Percentiles rank a stretch among this genome's conserved stretches.
Conservation (phyloP, 2,113 vertebrate species). For the Columba janthina region DNA sequence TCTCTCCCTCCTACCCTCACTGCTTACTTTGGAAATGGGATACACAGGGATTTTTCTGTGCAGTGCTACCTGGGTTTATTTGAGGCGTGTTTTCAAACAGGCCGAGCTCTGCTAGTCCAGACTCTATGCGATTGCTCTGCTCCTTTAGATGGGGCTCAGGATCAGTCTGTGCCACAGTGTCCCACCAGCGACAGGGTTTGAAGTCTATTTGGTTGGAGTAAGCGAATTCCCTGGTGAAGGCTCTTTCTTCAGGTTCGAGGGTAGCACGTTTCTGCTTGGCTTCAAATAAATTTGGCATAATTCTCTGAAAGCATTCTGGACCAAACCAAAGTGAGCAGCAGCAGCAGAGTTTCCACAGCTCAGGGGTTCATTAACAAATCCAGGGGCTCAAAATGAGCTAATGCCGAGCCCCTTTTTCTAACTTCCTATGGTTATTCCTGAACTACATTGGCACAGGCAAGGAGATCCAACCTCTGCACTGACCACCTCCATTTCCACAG, state of each 20-base stretch:
- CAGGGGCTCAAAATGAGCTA: background rate
- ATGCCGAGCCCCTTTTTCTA: background rate
- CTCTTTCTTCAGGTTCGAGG: background rate
- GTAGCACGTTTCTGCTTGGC: background rate
- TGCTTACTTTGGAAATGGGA: background rate
- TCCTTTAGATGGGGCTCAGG: background rate
- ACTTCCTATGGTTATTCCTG: background rate
- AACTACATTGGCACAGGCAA: accelerated
- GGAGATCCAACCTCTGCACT: background rate
- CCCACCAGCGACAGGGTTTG: background rate
- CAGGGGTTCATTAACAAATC: accelerated
- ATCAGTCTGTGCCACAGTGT: background rate
- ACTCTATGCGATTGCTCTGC: accelerated
- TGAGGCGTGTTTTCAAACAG: accelerated
- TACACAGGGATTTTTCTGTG: background rate
- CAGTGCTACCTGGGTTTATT: background rate
- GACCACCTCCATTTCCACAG: background rate
- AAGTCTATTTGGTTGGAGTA: background rate
- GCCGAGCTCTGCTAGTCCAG: background rate
- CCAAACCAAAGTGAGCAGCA: background rate
- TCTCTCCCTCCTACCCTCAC: background rate
- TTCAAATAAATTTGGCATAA: background rate
- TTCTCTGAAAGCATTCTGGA: background rate
- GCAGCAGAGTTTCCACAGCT: background rate
- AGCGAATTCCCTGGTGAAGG: background rate